Evolutionary conservation across 2,888 invertebrate species (phyloP).

Genomic region (Uropetala carovei): DNA sequence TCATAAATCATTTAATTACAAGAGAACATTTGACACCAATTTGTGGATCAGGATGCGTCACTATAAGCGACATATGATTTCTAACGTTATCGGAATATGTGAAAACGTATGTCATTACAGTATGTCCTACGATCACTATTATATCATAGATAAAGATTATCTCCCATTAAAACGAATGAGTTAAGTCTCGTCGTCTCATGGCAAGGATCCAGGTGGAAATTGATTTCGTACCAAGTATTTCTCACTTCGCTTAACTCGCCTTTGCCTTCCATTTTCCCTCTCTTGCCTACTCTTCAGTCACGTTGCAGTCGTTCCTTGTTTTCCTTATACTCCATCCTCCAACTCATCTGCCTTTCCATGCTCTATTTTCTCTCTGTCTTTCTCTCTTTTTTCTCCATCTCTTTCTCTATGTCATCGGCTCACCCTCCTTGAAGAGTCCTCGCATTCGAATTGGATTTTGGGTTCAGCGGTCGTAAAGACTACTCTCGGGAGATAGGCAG

Average conservation of each 20-base stretch:
- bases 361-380: not conserved
- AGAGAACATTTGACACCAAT: too few relatives aligned
- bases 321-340: not conserved
- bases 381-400: not conserved
- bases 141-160: too few relatives aligned
- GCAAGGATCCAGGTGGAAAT: not conserved
- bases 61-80: too few relatives aligned
- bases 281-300: too few relatives aligned
- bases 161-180: not conserved
- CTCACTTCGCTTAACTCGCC: too few relatives aligned
- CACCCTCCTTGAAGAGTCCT: conserved; percentile 19
- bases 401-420: not conserved
- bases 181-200: not conserved
- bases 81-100: too few relatives aligned
- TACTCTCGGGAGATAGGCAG: not conserved
- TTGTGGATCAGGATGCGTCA: too few relatives aligned
- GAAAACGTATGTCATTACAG: too few relatives aligned
- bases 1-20: too few relatives aligned
- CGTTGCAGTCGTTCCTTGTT: too few relatives aligned
- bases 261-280: too few relatives aligned
- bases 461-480: conserved; percentile 33
- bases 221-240: not conserved
- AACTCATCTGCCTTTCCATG: not conserved
- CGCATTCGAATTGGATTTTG: conserved; percentile 41
- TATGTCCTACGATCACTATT: too few relatives aligned